These are phyloP conservation scores for Scrobipalpa costella DNA, from an alignment of 2,888 invertebrate genomes.

Conservation along the genomic window DNA sequence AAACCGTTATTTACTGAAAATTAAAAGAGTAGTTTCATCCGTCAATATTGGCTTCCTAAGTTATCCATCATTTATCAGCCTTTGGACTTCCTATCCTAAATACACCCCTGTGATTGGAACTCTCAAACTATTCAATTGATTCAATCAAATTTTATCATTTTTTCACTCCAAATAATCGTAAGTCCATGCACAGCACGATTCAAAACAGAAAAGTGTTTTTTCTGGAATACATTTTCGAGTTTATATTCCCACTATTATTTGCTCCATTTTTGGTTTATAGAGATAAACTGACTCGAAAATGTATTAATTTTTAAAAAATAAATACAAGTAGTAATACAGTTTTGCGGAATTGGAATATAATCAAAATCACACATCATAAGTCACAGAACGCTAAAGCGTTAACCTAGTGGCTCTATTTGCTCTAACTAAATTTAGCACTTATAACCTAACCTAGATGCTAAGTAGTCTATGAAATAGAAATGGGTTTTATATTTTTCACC, in stretches of 20 bases:
- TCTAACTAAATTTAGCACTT: constrained; percentile 30
- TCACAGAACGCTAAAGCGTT: constrained; percentile 59
- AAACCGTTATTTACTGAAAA: background rate
- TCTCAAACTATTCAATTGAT: constrained; percentile 11
- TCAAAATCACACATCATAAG: constrained; percentile 55
- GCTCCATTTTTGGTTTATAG: background rate
- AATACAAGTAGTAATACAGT: background rate
- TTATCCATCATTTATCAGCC: constrained; percentile 38
- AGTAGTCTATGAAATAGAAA: constrained; percentile 4
- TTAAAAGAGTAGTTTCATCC: background rate
- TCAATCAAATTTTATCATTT: constrained; percentile 1
- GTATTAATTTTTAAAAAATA: constrained; percentile 5
- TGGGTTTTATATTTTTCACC: background rate
- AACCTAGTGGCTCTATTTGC: constrained; percentile 38
- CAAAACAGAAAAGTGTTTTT: background rate
- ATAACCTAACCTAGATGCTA: background rate
- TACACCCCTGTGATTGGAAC: background rate
- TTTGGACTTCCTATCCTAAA: constrained; percentile 39
- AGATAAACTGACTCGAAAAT: background rate
- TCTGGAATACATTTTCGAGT: constrained; percentile 1
- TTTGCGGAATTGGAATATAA: constrained; percentile 32
- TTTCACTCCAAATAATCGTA: constrained; percentile 7
- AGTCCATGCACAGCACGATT: constrained; percentile 21
- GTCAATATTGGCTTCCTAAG: constrained; percentile 23
- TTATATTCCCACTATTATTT: too few relatives aligned